Percentiles rank a stretch among this genome's conserved stretches.
phyloP scores from a whole-genome alignment of 2,888 invertebrate genomes.

The Philhelius pedissequus region DNA sequence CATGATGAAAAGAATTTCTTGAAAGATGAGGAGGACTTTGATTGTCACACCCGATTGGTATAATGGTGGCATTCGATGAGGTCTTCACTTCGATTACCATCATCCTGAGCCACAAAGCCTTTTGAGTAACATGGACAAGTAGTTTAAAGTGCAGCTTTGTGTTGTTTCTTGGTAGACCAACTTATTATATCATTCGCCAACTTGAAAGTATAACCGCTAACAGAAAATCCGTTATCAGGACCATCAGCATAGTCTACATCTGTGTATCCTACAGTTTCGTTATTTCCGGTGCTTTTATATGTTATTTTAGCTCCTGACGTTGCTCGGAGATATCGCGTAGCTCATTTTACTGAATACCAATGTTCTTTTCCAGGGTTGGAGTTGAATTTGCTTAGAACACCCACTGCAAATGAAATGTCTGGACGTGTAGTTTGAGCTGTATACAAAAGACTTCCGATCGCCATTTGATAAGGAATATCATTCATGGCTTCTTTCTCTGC shows the following conservation, averaged over 20 bases:
- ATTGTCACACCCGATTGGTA: conserved; percentile 6
- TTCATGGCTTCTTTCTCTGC: conserved; percentile 1
- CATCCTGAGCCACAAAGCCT: conserved; percentile 30
- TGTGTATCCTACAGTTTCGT: conserved; percentile 7
- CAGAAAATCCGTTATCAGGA: neutral
- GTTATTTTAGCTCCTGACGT: neutral
- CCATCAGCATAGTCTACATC: neutral
- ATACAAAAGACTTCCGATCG: neutral
- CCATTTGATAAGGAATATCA: conserved; percentile 24
- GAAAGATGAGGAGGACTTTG: conserved; percentile 19
- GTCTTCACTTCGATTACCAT: conserved; percentile 5
- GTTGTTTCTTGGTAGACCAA: conserved; percentile 37
- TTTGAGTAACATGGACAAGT: conserved; percentile 25
- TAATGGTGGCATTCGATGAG: conserved; percentile 1
- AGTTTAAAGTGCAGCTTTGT: conserved; percentile 24
- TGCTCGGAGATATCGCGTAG: conserved; percentile 13
- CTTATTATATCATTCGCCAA: conserved; percentile 16
- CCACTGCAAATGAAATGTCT: conserved; percentile 22
- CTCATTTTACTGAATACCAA: conserved; percentile 27
- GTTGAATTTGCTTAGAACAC: conserved; percentile 33
- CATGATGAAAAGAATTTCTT: conserved; percentile 23
- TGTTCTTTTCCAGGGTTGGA: conserved; percentile 12
- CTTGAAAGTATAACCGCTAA: neutral
- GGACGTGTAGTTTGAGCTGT: conserved; percentile 19
- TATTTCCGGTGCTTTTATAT: conserved; percentile 2